Conservation (phyloP, 2,888 invertebrate genomes). For the Melieria picta region DNA sequence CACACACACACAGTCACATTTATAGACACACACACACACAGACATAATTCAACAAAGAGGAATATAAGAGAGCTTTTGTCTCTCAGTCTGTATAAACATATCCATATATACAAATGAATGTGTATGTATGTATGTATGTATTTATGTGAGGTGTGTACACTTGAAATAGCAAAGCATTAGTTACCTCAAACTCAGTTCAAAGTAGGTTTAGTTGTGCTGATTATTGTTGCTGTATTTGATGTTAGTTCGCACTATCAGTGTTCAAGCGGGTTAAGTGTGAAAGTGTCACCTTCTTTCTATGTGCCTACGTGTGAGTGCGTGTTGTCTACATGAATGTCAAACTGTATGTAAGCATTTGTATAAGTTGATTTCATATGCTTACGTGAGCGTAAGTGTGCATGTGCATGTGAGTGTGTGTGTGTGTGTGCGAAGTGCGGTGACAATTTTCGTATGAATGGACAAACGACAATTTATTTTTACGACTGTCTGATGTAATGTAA, state of each 20-base stretch:
- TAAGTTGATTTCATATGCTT: background rate
- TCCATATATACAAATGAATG: too few species aligned
- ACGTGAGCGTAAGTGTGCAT: background rate
- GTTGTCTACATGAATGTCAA: background rate
- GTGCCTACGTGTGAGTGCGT: background rate
- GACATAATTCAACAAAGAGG: too few species aligned
- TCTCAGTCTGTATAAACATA: too few species aligned
- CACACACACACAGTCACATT: too few species aligned
- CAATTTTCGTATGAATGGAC: background rate
- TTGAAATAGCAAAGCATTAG: conserved; percentile 1
- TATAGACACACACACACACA: too few species aligned
- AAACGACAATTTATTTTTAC: background rate
- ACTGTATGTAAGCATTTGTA: background rate
- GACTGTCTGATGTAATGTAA: background rate
- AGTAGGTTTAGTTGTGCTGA: conserved; percentile 12
- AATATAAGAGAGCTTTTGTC: too few species aligned
- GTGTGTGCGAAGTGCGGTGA: background rate
- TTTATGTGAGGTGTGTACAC: background rate
- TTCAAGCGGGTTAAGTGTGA: conserved; percentile 10
- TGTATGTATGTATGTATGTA: too few species aligned
- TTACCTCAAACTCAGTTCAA: conserved; percentile 9
- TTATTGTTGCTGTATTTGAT: background rate
- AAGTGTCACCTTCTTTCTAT: conserved; percentile 3
- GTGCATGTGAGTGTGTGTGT: background rate
- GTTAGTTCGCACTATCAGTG: background rate